These are phyloP conservation scores for Meiosimyza decipiens DNA, from an alignment of 2,888 invertebrate genomes.

Conservation along the genomic window DNA sequence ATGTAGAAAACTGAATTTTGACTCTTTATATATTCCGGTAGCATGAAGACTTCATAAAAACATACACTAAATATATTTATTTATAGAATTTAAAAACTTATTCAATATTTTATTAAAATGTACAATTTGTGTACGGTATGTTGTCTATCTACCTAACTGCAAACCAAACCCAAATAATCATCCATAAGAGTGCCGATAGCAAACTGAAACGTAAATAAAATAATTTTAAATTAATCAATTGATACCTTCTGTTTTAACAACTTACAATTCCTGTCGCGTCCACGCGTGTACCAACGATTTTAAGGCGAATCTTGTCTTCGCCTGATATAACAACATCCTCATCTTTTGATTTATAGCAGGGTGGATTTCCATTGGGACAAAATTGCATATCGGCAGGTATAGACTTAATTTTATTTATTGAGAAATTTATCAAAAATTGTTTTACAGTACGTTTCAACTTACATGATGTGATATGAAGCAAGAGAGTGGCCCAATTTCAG, in stretches of 20 bases:
- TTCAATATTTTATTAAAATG: neutral
- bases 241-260: conserved; percentile 50
- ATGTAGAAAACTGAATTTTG: too few species aligned
- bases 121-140: neutral
- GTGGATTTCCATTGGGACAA: conserved; percentile 96
- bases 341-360: conserved; percentile 98
- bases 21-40: too few species aligned
- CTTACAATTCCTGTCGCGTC: conserved; percentile 99
- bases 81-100: conserved; percentile 30
- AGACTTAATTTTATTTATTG: conserved; percentile 72
- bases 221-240: conserved; percentile 10
- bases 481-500: conserved; percentile 97
- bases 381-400: conserved; percentile 99
- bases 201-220: conserved; percentile 76
- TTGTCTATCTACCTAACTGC: conserved; percentile 55
- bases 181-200: conserved; percentile 99
- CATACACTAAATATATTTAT: conserved; percentile 31
- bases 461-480: conserved; percentile 98
- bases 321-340: conserved; percentile 97
- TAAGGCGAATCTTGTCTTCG: conserved; percentile 96
- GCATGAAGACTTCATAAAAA: conserved; percentile 15
- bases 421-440: neutral
- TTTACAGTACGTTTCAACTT: conserved; percentile 65
- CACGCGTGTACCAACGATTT: conserved; percentile 98
- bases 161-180: conserved; percentile 89